Percentiles rank a stretch among this genome's conserved stretches.
phyloP scores from a whole-genome alignment of 2,797 vertebrate species.

The Nannoperca obscura region DNA sequence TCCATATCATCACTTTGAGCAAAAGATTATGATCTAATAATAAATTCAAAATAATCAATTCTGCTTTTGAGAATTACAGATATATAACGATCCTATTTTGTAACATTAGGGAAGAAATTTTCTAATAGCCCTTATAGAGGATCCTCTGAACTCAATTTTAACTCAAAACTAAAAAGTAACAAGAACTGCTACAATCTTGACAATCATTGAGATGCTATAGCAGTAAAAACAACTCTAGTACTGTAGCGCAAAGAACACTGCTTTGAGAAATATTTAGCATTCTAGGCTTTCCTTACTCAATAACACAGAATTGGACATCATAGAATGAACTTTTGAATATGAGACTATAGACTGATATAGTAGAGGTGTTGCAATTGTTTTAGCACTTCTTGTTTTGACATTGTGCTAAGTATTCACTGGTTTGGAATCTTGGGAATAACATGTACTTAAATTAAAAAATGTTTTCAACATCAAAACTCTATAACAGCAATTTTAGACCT shows the following conservation, averaged over 20 bases:
- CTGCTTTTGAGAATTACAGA: conserved; percentile 20
- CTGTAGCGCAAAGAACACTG: conserved; percentile 37
- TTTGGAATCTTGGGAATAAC: conserved; percentile 4
- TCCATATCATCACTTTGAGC: conserved; percentile 15
- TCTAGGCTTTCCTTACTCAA: neutral
- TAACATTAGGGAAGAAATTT: conserved; percentile 30
- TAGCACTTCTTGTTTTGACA: conserved; percentile 3
- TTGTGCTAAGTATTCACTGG: conserved; percentile 17
- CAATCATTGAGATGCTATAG: conserved; percentile 49
- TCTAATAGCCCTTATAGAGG: conserved; percentile 70
- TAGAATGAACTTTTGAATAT: neutral
- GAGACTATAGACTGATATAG: neutral
- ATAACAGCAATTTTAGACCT: conserved; percentile 17
- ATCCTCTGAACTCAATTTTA: conserved; percentile 33
- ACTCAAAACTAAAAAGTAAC: conserved; percentile 18
- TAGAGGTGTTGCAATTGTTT: conserved; percentile 25
- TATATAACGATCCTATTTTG: conserved; percentile 1
- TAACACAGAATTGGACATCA: conserved; percentile 24
- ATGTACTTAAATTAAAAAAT: conserved; percentile 9
- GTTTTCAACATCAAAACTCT: conserved; percentile 24
- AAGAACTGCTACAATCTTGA: conserved; percentile 68
- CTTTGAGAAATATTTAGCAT: conserved; percentile 6
- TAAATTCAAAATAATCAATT: conserved; percentile 22
- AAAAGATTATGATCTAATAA: conserved; percentile 19
- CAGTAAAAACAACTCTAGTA: conserved; percentile 37